Evolutionary conservation across 2,113 vertebrate species (phyloP), one percentile per base, ranked within the genome.

Genomic region (Mastomys natalensis): DNA sequence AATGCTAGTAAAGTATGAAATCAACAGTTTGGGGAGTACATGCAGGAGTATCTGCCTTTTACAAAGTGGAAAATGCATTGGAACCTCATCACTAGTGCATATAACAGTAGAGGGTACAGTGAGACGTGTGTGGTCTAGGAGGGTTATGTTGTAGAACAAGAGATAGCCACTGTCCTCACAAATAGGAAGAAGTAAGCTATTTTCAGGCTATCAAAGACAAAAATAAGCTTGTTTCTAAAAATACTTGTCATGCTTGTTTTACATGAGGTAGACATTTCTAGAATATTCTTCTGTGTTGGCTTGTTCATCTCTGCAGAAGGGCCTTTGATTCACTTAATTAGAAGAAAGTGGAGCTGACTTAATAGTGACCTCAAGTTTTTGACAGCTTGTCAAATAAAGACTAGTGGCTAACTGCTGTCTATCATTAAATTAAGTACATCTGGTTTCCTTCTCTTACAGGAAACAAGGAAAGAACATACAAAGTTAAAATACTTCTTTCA

Each of bases 1-100:
- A 91, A 91, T 78, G 58, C 24, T 73, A 66, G 68, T 72, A 95
- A 92, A 96, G 72, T 78, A 93, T 93, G 87, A 91, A 94, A 95
- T 81, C 82, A 89, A 40, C 51, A 72, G 21, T 60, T 81, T 34
- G 66, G 40, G 16, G 40, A 77, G 72, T 88, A 80, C 85, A 66
- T 9, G 22, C 24, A 11, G 26, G 37, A 4, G 37, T 43, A n/a
- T 68, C 17, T 85, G 11, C 34, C 66, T 93, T 93, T 89, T 55
- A 89, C 26, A 94, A 43, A 80, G 89, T 9, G 19, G 7, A 43
- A 48, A 84, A 76, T 3, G 70, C 40, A 62, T 88, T 86, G 43
- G 70, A 94, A 92, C 4, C 58, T 72, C 15, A 45, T 21, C 45
- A 72, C 66, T 9, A 80, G 34, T 94, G 78, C 29, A 3, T 55